These are phyloP conservation scores for Caenorhabditis elegans DNA, from an alignment of 1,140 invertebrate species.

Conservation along the genomic window DNA sequence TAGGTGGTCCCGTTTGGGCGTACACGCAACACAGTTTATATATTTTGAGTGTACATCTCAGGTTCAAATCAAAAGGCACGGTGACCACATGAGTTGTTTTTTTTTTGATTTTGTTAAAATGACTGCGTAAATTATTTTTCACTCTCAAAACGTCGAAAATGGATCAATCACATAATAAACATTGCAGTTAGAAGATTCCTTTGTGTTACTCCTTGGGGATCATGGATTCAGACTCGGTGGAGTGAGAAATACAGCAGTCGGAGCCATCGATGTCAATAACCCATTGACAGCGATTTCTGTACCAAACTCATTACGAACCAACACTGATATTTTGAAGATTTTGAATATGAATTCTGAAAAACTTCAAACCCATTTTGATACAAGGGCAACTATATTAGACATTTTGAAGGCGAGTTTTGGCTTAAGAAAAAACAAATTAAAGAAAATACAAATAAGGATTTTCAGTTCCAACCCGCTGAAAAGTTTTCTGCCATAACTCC, in stretches of 20 bases:
- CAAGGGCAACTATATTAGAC: constrained; percentile 27
- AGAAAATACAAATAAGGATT: background rate
- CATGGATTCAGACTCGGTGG: constrained; percentile 44
- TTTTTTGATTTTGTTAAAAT: no score
- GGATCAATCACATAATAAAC: no score
- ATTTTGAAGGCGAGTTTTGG: constrained; percentile 34
- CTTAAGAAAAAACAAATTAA: background rate
- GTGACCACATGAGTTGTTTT: no score
- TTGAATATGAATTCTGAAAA: constrained; percentile 8
- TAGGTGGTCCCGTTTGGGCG: no score
- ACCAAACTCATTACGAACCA: constrained; percentile 16
- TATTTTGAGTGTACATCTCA: no score
- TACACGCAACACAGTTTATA: no score
- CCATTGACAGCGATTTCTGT: constrained; percentile 40
- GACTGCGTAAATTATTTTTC: no score
- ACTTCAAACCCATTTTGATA: constrained; percentile 37
- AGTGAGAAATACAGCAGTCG: constrained; percentile 11
- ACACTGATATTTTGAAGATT: background rate
- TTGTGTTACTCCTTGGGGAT: constrained; percentile 43
- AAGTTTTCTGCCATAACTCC: background rate
- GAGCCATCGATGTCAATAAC: constrained; percentile 40
- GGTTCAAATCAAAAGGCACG: no score
- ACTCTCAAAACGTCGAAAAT: no score
- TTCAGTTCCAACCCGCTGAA: background rate
- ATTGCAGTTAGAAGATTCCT: constrained; percentile 44